phyloP scores from a whole-genome alignment of 92 coral and sea anemone genomes.

The Zoanthus solanderi region DNA sequence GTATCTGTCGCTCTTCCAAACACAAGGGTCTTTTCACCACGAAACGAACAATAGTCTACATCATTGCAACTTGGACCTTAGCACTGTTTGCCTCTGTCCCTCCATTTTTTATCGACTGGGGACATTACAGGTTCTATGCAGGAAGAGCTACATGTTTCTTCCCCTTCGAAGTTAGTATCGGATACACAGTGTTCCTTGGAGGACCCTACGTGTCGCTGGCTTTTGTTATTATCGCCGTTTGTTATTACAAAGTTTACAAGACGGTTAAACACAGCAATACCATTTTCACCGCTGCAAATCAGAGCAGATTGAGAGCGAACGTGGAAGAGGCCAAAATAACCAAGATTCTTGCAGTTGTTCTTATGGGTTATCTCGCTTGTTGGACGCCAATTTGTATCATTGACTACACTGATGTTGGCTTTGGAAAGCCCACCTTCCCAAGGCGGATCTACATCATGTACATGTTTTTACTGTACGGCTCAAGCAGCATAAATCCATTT shows the following conservation, averaged over 20 bases:
- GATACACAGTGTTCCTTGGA: slow-evolving; percentile 33
- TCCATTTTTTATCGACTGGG: slow-evolving; percentile 36
- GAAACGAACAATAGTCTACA: slow-evolving; percentile 4
- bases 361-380: slow-evolving; percentile 22
- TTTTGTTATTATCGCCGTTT: slow-evolving; percentile 19
- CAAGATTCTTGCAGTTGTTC: slow-evolving; percentile 38
- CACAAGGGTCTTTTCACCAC: slow-evolving; percentile 26
- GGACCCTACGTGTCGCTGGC: slow-evolving; percentile 26
- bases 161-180: slow-evolving; percentile 40
- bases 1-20: slow-evolving; percentile 36
- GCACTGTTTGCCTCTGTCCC: slow-evolving; percentile 42
- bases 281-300: slow-evolving; percentile 8
- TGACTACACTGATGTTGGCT: slow-evolving; percentile 42
- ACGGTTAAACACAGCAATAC: slow-evolving; percentile 25
- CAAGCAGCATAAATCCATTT: slow-evolving; percentile 42
- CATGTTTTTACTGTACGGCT: slow-evolving; percentile 38
- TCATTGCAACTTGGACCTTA: slow-evolving; percentile 28
- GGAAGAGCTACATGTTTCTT: slow-evolving; percentile 40
- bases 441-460: slow-evolving; percentile 36
- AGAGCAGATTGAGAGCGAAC: slow-evolving; percentile 33
- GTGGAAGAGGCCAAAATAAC: slow-evolving; percentile 47
- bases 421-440: slow-evolving; percentile 18
- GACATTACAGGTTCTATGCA: slow-evolving; percentile 34
- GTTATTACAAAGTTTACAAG: slow-evolving; percentile 39
- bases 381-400: slow-evolving; percentile 39